These are phyloP conservation scores for Falco peregrinus DNA, from an alignment of 2,797 vertebrate species.

Conservation along the genomic window DNA sequence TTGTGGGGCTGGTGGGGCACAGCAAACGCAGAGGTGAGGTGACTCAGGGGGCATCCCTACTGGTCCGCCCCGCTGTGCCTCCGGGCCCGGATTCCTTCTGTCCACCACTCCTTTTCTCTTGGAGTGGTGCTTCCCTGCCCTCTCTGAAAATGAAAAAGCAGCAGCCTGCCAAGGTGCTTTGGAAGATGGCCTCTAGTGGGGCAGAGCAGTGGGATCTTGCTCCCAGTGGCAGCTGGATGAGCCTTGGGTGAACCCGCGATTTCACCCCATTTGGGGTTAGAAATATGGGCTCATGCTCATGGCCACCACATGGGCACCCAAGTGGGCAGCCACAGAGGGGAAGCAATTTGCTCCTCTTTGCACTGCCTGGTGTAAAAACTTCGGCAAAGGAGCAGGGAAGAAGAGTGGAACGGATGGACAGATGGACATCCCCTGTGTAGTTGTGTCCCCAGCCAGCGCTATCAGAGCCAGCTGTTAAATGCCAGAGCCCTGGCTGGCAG, in stretches of 20 bases:
- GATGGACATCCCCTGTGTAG: background rate
- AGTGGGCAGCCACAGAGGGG: accelerated
- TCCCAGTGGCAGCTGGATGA: accelerated
- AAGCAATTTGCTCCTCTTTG: accelerated
- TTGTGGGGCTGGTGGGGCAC: background rate
- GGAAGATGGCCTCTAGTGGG: background rate
- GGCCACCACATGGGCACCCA: accelerated
- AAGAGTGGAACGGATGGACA: background rate
- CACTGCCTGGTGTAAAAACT: background rate
- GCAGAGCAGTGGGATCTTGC: background rate
- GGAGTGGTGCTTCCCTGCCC: background rate
- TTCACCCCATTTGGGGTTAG: accelerated
- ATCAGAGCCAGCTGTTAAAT: background rate
- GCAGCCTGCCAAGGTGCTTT: background rate
- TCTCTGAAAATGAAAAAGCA: background rate
- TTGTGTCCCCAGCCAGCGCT: background rate
- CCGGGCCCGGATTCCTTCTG: background rate
- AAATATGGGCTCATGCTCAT: accelerated
- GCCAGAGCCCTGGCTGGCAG: background rate
- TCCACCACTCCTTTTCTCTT: background rate
- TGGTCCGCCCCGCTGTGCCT: background rate
- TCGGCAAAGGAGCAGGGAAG: background rate
- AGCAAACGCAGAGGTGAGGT: background rate
- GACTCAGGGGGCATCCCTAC: accelerated
- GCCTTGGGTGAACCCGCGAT: accelerated